These are phyloP conservation scores for Dromococcyx pavoninus DNA, from an alignment of 2,797 vertebrate genomes.

Conservation along the genomic window DNA sequence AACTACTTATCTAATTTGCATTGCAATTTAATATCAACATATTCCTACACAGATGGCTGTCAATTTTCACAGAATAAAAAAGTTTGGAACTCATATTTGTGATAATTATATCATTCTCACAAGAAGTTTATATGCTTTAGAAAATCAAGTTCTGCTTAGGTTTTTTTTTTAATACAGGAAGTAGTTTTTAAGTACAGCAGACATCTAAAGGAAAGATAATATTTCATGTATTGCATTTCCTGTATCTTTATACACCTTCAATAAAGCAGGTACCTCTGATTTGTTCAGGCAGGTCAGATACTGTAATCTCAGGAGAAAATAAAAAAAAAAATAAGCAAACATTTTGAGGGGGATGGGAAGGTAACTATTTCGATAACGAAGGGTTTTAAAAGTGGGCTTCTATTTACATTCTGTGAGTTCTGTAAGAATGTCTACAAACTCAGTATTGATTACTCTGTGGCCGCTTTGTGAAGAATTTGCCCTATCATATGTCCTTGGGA, in stretches of 20 bases:
- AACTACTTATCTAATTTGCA: background rate
- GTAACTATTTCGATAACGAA: background rate
- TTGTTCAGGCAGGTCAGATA: background rate
- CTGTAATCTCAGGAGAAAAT: background rate
- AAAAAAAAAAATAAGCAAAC: background rate
- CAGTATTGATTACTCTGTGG: slow-evolving; percentile 62
- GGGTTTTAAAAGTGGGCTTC: background rate
- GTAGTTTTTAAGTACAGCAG: background rate
- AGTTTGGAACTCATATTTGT: background rate
- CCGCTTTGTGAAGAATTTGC: slow-evolving; percentile 40
- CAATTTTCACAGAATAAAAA: background rate
- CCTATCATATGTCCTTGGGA: slow-evolving; percentile 67
- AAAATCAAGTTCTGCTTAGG: background rate
- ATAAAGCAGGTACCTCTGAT: background rate
- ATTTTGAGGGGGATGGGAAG: rapidly evolving
- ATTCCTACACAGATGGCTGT: background rate
- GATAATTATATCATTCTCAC: background rate
- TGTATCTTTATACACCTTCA: background rate
- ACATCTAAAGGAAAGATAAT: background rate
- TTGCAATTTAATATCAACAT: background rate
- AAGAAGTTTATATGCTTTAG: background rate
- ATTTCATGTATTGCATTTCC: background rate
- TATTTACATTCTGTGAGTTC: slow-evolving; percentile 35
- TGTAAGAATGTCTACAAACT: background rate
- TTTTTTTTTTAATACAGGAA: background rate